Evolutionary conservation across 2,797 vertebrate species (phyloP), one percentile per base, ranked within the genome.

Genomic region (Geotrypetes seraphini): DNA sequence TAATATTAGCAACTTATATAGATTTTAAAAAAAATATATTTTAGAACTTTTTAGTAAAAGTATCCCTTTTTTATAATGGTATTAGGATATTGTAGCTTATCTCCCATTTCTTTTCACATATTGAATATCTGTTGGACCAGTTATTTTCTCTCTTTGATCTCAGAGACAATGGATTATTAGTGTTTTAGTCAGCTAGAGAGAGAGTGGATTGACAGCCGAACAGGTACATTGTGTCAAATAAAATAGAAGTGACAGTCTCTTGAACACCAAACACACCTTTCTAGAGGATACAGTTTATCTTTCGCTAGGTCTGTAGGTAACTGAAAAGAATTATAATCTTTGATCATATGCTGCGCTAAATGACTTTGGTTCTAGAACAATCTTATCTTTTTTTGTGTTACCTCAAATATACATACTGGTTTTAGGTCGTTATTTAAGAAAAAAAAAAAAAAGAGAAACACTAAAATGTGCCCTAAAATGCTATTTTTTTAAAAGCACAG

Each of bases 101-200:
- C n/a, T n/a, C n/a, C n/a, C n/a, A n/a, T n/a, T n/a, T n/a, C n/a
- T n/a, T n/a, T n/a, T n/a, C n/a, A n/a, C n/a, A n/a, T n/a, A n/a
- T n/a, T n/a, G n/a, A n/a, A n/a, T n/a, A n/a, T n/a, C n/a, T n/a
- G n/a, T n/a, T n/a, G n/a, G n/a, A n/a, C n/a, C n/a, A n/a, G n/a
- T n/a, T n/a, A n/a, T n/a, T n/a, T n/a, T 40, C n/a, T 8, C 23
- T 30, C 4, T 36, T 42, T 33, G 7, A 64, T 37, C 28, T 22
- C 19, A n/a, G 3, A 36, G 9, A 30, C 10, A 42, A 23, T 19
- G 28, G 16, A 2, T 0, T 7, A 28, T 50, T n/a, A n/a, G n/a
- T n/a, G n/a, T n/a, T 59, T 53, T 10, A 54, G 32, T 19, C 22
- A 37, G 10, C 53, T 49, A 19, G 2, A 48, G 12, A 41, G 48